Evolutionary conservation across 2,888 invertebrate species (phyloP).

Genomic region (Cephus sareptanus): DNA sequence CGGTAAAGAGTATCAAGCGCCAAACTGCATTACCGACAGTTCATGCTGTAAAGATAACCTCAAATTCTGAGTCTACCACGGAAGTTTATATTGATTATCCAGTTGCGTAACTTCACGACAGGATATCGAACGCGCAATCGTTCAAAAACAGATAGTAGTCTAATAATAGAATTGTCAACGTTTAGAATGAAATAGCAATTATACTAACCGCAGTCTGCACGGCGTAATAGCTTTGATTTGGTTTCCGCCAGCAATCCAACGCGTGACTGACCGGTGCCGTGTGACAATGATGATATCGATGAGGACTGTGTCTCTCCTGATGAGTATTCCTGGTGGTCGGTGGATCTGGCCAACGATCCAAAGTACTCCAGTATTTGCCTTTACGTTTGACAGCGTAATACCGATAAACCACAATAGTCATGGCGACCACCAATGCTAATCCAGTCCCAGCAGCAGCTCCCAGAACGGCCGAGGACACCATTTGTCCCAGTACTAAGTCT

Average conservation of each 20-base stretch:
- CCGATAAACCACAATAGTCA: constrained; percentile 75
- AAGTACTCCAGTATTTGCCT: constrained; percentile 73
- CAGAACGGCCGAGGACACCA: constrained; percentile 76
- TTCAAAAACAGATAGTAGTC: neutral
- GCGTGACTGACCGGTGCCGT: constrained; percentile 31
- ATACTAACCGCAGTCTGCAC: constrained; percentile 48
- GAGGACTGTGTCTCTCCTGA: constrained; percentile 14
- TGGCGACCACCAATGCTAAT: constrained; percentile 73
- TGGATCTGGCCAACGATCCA: constrained; percentile 68
- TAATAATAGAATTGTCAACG: neutral
- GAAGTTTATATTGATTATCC: neutral
- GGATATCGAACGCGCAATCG: neutral
- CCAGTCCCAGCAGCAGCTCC: constrained; percentile 77
- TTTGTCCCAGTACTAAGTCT: constrained; percentile 35
- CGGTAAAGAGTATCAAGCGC: neutral
- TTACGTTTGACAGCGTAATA: constrained; percentile 72
- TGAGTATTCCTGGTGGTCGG: constrained; percentile 26
- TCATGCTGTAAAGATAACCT: neutral
- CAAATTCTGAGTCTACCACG: neutral
- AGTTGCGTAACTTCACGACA: neutral
- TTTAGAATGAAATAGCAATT: neutral
- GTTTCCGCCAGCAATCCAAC: constrained; percentile 48
- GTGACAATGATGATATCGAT: constrained; percentile 28
- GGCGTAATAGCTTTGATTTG: constrained; percentile 49
- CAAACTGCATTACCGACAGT: neutral